phyloP scores from a whole-genome alignment of 2,797 vertebrate species.

The Schizopygopsis pylzovi region DNA sequence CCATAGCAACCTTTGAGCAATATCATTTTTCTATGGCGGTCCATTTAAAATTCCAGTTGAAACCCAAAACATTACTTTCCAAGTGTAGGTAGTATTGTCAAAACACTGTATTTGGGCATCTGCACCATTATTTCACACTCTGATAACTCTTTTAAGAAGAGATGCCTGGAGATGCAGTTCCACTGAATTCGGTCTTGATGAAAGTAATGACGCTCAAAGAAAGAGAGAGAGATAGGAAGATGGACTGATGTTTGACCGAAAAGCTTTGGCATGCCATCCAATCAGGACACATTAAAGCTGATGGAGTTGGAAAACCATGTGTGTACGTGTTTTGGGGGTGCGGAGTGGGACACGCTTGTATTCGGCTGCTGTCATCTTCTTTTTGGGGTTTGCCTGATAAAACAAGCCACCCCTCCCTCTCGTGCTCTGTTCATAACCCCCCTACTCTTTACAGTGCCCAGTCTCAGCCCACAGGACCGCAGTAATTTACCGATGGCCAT shows the following conservation, averaged over 20 bases:
- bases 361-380: conserved; percentile 13
- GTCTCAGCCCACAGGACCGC: conserved; percentile 20
- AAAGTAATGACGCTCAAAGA: conserved; percentile 40
- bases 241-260: conserved; percentile 36
- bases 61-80: conserved; percentile 9
- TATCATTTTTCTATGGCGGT: background rate
- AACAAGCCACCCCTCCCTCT: conserved; percentile 14
- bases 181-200: conserved; percentile 34
- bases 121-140: conserved; percentile 36
- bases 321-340: conserved; percentile 5
- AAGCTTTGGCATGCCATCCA: conserved; percentile 30
- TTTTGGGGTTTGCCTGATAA: conserved; percentile 46
- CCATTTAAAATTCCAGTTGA: conserved; percentile 1
- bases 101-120: conserved; percentile 22
- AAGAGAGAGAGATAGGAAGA: conserved; percentile 33
- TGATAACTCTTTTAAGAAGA: conserved; percentile 49
- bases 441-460: conserved; percentile 18
- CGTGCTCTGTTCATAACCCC: conserved; percentile 2
- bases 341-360: background rate
- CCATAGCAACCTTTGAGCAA: background rate
- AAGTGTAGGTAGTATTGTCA: background rate
- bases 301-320: conserved; percentile 30
- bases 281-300: conserved; percentile 45
- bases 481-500: conserved; percentile 63
- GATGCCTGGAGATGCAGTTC: background rate